Percentiles rank a stretch among this genome's conserved stretches.
phyloP scores from a whole-genome alignment of 1,140 invertebrate species.

The Homalodisca vitripennis region DNA sequence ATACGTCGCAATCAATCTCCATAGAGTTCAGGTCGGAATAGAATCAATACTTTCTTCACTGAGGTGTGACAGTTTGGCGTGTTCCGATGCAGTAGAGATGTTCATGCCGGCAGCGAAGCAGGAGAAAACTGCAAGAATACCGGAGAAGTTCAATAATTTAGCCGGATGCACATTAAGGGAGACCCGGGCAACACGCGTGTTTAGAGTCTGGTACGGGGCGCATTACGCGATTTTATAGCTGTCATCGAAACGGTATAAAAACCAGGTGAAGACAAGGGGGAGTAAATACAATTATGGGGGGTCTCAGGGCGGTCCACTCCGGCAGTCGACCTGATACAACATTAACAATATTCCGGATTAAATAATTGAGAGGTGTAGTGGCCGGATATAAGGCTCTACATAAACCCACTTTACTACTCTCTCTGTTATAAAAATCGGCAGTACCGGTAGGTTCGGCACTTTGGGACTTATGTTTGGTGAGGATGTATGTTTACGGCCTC shows the following conservation, averaged over 20 bases:
- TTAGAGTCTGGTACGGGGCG: neutral
- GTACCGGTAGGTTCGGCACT: slow-evolving; percentile 14
- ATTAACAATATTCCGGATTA: slow-evolving; percentile 26
- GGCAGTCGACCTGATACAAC: slow-evolving; percentile 7
- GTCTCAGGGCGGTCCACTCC: slow-evolving; percentile 3
- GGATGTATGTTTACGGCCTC: slow-evolving; percentile 20
- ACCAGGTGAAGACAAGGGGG: slow-evolving; percentile 14
- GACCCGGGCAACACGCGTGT: neutral
- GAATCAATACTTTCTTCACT: no score
- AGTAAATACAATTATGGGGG: slow-evolving; percentile 16
- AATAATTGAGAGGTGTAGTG: slow-evolving; percentile 18
- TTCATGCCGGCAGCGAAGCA: no score
- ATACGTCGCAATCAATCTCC: no score
- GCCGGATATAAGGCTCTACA: slow-evolving; percentile 20
- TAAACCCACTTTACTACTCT: slow-evolving; percentile 18
- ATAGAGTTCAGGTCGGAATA: no score
- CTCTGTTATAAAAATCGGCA: slow-evolving; percentile 20
- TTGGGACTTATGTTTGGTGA: slow-evolving; percentile 14
- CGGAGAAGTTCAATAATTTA: no score
- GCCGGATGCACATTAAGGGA: neutral
- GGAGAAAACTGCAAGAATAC: no score
- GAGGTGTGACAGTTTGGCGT: no score
- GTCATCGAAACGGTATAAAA: slow-evolving; percentile 21
- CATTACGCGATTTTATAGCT: slow-evolving; percentile 19
- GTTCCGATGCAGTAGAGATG: no score